Percentiles rank a stretch among this genome's conserved stretches.
phyloP scores from a whole-genome alignment of 2,797 vertebrate genomes.

The Sebastes hubbsi region DNA sequence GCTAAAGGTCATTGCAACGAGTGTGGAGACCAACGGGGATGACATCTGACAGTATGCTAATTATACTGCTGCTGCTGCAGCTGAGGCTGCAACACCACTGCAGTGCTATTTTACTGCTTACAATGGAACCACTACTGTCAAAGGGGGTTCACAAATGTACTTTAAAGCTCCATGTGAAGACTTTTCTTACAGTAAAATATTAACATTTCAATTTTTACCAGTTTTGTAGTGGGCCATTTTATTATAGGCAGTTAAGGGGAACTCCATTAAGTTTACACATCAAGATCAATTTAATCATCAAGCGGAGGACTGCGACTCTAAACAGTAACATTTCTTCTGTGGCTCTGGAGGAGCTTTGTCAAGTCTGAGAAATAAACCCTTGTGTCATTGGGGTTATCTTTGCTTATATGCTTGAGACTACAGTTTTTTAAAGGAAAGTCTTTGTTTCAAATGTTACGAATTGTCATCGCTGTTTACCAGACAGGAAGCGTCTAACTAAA shows the following conservation, averaged over 20 bases:
- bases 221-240: not conserved
- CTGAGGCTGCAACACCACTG: not conserved
- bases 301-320: not conserved
- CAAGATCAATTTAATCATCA: conserved; percentile 11
- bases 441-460: not conserved
- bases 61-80: conserved; percentile 34
- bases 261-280: conserved; percentile 1
- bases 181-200: not conserved
- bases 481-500: not conserved
- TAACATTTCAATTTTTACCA: not conserved
- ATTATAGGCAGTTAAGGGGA: not conserved
- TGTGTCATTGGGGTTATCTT: not conserved
- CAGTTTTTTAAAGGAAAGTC: not conserved
- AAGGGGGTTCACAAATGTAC: not conserved
- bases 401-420: not conserved
- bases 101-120: not conserved
- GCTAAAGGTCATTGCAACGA: conserved; percentile 74
- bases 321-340: not conserved
- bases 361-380: not conserved
- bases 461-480: not conserved
- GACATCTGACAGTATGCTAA: conserved; percentile 69
- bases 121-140: not conserved
- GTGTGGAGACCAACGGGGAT: conserved; percentile 56
- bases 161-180: not conserved
- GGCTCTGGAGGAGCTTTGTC: not conserved